phyloP scores from a whole-genome alignment of 2,888 invertebrate genomes.

The Mimachlamys varia region DNA sequence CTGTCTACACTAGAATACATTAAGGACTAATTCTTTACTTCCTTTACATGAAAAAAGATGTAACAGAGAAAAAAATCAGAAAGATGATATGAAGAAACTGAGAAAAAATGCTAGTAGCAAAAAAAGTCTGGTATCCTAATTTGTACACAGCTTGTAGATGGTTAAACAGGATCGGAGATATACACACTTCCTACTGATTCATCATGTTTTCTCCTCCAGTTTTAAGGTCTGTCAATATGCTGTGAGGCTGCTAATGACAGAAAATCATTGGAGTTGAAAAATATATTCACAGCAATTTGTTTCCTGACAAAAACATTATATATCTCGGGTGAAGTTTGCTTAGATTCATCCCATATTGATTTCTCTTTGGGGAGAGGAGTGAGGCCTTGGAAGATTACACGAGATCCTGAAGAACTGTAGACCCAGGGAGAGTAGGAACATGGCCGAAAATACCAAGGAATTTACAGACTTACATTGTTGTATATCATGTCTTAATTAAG shows the following conservation, averaged over 20 bases:
- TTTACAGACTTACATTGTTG: too few relatives aligned
- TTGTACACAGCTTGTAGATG: not conserved
- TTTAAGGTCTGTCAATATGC: not conserved
- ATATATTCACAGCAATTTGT: not conserved
- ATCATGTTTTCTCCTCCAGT: constrained; percentile 11
- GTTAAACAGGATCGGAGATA: not conserved
- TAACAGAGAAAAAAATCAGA: not conserved
- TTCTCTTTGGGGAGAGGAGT: not conserved
- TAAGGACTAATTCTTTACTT: too few relatives aligned
- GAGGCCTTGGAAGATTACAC: not conserved
- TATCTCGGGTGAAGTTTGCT: not conserved
- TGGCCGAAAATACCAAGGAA: not conserved
- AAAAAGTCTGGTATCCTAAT: constrained; percentile 18
- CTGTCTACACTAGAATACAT: too few relatives aligned
- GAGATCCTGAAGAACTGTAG: not conserved
- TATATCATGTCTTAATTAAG: not conserved
- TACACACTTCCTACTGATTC: not conserved
- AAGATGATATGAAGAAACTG: not conserved
- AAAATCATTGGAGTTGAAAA: constrained; percentile 23
- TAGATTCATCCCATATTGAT: not conserved
- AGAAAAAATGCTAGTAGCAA: not conserved
- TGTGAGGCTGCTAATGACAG: not conserved
- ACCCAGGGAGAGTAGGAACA: not conserved
- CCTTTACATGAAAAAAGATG: too few relatives aligned
- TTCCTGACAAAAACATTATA: not conserved